A percentile compares a stretch with the other conserved stretches of the same genome.
phyloP scores from a whole-genome alignment of 2,888 invertebrate species.

The Ennomos quercinarius region DNA sequence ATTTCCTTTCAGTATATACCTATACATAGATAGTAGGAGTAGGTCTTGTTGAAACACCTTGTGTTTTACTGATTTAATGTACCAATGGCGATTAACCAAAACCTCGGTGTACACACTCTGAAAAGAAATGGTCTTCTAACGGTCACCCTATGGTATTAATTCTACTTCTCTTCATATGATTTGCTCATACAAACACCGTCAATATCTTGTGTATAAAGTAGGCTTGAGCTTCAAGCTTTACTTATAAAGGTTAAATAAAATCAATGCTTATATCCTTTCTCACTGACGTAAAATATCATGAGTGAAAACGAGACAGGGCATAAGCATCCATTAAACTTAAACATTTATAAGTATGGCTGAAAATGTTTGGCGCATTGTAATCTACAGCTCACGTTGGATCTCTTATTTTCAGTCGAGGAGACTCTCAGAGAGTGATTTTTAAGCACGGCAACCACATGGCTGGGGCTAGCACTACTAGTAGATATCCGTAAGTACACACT shows the following conservation, averaged over 20 bases:
- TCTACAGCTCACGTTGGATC: slow-evolving; percentile 4
- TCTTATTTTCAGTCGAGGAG: slow-evolving; percentile 87
- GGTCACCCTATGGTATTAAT: not conserved
- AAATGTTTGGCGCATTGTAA: no score
- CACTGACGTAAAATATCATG: no score
- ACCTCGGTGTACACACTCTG: not conserved
- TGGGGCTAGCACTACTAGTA: slow-evolving; percentile 86
- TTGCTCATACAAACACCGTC: slow-evolving; percentile 34
- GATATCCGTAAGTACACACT: slow-evolving; percentile 88
- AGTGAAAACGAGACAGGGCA: no score
- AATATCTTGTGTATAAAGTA: slow-evolving; percentile 9
- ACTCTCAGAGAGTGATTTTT: slow-evolving; percentile 90
- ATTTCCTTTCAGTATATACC: no score
- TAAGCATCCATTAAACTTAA: no score
- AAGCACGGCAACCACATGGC: slow-evolving; percentile 90
- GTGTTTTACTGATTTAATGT: no score
- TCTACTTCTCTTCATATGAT: slow-evolving; percentile 28
- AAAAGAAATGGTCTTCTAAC: no score
- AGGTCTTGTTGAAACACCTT: no score
- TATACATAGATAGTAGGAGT: no score
- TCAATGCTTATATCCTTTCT: not conserved
- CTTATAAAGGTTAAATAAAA: not conserved
- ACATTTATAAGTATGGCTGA: no score
- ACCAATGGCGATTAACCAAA: not conserved
- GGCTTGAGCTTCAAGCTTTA: slow-evolving; percentile 6